Percentiles rank a stretch among this genome's conserved stretches.
Conservation (phyloP, 2,113 vertebrate species). For the Pseudopipra pipra region DNA sequence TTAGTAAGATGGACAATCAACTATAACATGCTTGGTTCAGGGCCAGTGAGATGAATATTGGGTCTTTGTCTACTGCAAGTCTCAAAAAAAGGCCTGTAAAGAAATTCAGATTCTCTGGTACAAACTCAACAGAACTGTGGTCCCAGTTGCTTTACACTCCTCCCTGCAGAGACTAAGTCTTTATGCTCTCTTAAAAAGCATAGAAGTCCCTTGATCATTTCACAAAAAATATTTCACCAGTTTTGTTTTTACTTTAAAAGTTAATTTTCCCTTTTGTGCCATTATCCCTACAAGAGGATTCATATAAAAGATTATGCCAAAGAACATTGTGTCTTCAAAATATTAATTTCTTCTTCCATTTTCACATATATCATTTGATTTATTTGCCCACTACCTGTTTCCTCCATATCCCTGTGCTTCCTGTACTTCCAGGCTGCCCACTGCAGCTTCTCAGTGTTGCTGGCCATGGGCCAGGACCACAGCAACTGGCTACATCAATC, state of each 20-base stretch:
- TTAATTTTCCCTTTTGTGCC: neutral
- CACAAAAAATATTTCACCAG: neutral
- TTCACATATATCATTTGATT: neutral
- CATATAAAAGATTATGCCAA: neutral
- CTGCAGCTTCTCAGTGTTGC: neutral
- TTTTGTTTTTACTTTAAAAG: neutral
- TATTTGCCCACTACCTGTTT: neutral
- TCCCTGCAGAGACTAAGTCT: neutral
- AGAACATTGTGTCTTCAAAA: neutral
- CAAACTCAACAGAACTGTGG: neutral
- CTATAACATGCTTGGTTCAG: neutral
- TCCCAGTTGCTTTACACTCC: neutral
- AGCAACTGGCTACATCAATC: conserved; percentile 16
- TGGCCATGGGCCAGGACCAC: neutral
- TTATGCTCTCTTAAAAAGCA: neutral
- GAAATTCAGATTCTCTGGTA: neutral
- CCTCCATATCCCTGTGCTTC: neutral
- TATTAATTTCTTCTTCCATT: neutral
- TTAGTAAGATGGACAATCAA: neutral
- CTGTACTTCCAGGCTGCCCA: neutral
- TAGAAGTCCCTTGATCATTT: neutral
- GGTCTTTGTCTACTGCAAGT: neutral
- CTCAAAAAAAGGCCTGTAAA: neutral
- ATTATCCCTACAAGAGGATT: neutral
- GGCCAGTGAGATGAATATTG: neutral